Percentiles rank a stretch among this genome's conserved stretches.
These are phyloP conservation scores for Drosophila micromelanica DNA, from an alignment of 1,140 invertebrate genomes.

Conservation along the genomic window DNA sequence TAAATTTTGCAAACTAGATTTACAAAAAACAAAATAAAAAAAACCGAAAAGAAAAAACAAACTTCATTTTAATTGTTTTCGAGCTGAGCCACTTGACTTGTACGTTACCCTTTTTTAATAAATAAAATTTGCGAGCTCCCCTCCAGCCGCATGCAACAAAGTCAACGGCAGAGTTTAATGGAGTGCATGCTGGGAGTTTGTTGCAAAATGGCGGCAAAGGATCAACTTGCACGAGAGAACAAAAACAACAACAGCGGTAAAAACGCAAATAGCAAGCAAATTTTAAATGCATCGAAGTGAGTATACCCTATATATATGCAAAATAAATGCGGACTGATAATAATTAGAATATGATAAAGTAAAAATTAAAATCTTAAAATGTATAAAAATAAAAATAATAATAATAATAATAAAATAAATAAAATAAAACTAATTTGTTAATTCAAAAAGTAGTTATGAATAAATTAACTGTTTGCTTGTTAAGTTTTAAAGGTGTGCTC, in stretches of 20 bases:
- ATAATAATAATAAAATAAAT: no score
- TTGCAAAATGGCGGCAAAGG: constrained; percentile 80
- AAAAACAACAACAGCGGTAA: constrained; percentile 32
- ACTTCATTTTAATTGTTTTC: constrained; percentile 81
- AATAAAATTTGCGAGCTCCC: constrained; percentile 71
- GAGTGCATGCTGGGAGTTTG: constrained; percentile 74
- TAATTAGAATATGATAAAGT: background rate
- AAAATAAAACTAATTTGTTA: no score
- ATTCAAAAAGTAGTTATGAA: no score
- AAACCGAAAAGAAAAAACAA: constrained; percentile 37
- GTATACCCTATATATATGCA: constrained; percentile 11
- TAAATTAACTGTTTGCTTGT: no score
- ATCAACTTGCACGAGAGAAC: constrained; percentile 71
- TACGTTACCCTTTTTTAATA: constrained; percentile 79
- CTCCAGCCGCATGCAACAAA: constrained; percentile 60
- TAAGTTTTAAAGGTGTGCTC: background rate
- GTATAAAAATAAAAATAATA: no score
- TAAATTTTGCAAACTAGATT: constrained; percentile 43
- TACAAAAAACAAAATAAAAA: constrained; percentile 12
- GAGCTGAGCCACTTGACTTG: constrained; percentile 80
- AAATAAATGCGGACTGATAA: background rate
- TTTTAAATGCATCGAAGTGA: background rate
- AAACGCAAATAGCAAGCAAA: constrained; percentile 28
- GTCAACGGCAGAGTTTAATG: constrained; percentile 79
- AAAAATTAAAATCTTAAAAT: background rate